Conservation (phyloP, 2,113 vertebrate genomes). For the Mus spicilegus region DNA sequence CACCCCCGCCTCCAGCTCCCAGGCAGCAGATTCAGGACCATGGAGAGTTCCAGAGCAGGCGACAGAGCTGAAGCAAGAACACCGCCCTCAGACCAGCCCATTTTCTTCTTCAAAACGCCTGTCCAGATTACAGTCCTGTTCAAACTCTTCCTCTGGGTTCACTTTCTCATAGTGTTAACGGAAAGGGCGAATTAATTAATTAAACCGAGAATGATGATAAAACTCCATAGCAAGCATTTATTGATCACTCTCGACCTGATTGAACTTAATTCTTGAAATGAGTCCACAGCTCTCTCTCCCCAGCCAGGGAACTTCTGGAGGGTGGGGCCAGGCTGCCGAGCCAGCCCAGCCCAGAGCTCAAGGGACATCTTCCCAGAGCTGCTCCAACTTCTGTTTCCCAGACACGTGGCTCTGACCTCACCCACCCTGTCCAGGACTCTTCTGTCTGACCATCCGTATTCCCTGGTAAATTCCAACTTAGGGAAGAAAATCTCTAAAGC, state of each 20-base stretch:
- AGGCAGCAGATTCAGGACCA: slow-evolving; percentile 62
- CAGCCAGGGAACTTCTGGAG: too few species aligned
- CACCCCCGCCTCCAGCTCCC: too few species aligned
- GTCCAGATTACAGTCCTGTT: neutral
- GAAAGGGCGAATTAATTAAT: neutral
- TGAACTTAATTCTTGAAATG: slow-evolving; percentile 12
- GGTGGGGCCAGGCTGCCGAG: neutral
- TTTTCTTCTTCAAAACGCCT: neutral
- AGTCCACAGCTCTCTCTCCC: neutral
- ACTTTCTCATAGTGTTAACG: neutral
- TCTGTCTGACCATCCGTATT: neutral
- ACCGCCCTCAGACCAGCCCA: neutral
- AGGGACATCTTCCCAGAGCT: neutral
- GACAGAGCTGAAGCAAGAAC: fast-evolving
- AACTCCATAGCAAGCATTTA: slow-evolving; percentile 15
- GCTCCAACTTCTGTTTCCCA: neutral
- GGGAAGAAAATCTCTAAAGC: neutral
- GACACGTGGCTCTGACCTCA: neutral
- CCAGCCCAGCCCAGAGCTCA: neutral
- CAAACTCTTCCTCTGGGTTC: neutral
- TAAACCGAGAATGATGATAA: slow-evolving; percentile 3
- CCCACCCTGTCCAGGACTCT: neutral
- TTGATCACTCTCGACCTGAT: neutral
- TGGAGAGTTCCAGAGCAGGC: slow-evolving; percentile 56
- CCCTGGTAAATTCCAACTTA: neutral